Base-by-base conservation (phyloP, 2,888 invertebrate genomes). In the Drosophila pseudotakahashii region DNA sequence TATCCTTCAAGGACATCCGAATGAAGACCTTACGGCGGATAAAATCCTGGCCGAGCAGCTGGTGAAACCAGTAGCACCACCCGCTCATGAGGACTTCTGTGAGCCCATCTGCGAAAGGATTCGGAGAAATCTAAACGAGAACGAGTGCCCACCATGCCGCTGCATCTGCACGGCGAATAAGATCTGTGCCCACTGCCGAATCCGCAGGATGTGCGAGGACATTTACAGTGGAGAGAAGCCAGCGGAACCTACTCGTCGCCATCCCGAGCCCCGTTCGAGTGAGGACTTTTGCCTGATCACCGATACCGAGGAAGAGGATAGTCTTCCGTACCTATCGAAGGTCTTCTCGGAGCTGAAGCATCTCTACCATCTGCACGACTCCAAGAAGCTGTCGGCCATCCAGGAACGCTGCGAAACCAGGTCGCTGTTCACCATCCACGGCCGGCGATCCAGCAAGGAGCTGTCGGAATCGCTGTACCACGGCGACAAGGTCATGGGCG, bases 281-380 rank as follows among this genome's bases (percentile, higher is more conserved):
- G 78, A 82, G 2, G 66, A 83, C 48, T 89, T 75, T 37, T 77
- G 83, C 37, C 64, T 90, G 9, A 62, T 79, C 7, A 72, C 79
- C 7, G 76, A 79, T 0, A 62, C 72, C 5, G 77, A 78, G 32
- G 71, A 73, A 2, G 80, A 86, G 2, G 86, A 86, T 48, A 84
- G 84, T 50, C 89, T 89, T 3, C 88, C 90, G 0, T 83, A 89
- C 62, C 70, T 91, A 44, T 85, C 88, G 1, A 76, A 74, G 9
- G 90, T 90, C 0, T 89, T 91, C 45, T 77, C 75, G 0, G 90
- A 91, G 50, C 68, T 91, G 2, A 78, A 78, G 16, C 73, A 90
- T 47, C 68, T 91, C 0, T 91, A 91, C 44, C 79, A 81, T 2
- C 73, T 90, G 16, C 78, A 87, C 23, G 82, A 89, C 0, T 62